These are phyloP conservation scores for Babylonia areolata DNA, from an alignment of 1,140 invertebrate genomes.

Conservation along the genomic window DNA sequence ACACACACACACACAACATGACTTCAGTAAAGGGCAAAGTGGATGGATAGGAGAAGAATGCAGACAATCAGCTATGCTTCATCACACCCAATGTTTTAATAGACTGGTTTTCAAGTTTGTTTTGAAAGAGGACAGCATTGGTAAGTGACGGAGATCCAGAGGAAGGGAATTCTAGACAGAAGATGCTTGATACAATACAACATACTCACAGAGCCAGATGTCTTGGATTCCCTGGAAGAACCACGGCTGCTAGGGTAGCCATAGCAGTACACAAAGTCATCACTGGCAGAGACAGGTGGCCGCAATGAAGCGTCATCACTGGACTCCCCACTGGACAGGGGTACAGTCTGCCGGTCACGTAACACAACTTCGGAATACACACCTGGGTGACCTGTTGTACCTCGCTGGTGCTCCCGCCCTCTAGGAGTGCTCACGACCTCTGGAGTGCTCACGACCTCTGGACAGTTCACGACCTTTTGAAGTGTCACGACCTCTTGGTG, in stretches of 20 bases:
- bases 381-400: not conserved
- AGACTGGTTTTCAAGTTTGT: no score
- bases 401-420: not conserved
- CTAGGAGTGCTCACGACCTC: not conserved
- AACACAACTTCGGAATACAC: not conserved
- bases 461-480: not conserved
- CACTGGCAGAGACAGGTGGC: not conserved
- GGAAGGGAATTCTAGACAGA: no score
- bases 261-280: not conserved
- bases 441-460: conserved; percentile 13
- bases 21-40: no score
- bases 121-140: no score
- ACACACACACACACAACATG: no score
- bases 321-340: not conserved
- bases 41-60: no score
- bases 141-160: no score
- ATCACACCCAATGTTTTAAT: no score
- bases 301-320: not conserved
- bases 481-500: not conserved
- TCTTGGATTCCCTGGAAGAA: not conserved
- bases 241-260: not conserved
- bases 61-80: no score
- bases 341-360: not conserved
- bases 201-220: conserved; percentile 6
- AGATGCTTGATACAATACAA: no score